A percentile compares a stretch with the other conserved stretches of the same genome.
These are phyloP conservation scores for Erythrocercus mccallii DNA, from an alignment of 2,113 vertebrate genomes.

Conservation along the genomic window DNA sequence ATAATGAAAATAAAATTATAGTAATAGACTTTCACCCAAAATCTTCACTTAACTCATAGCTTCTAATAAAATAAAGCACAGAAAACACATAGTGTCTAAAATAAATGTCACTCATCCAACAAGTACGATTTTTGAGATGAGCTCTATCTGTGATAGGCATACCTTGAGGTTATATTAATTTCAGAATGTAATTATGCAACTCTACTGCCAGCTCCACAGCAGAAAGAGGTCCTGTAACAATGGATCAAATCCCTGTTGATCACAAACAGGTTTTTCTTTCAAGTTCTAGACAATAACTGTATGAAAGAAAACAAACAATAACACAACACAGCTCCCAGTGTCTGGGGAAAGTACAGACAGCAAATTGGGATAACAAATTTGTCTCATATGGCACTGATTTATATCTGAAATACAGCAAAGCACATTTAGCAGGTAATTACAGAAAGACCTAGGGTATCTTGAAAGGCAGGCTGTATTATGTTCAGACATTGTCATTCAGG, in stretches of 20 bases:
- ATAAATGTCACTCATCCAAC: background rate
- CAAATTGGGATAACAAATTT: background rate
- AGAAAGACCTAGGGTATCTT: background rate
- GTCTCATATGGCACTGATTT: background rate
- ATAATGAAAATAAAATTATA: background rate
- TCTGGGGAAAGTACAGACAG: background rate
- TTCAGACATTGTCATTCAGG: background rate
- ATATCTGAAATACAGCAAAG: background rate
- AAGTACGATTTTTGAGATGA: fast-evolving
- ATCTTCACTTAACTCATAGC: background rate
- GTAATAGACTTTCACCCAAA: background rate
- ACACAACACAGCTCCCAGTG: background rate
- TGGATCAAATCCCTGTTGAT: background rate
- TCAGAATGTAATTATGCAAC: background rate
- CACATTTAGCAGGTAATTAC: background rate
- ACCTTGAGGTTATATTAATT: background rate
- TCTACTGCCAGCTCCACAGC: background rate
- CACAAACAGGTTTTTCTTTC: background rate
- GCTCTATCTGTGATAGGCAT: background rate
- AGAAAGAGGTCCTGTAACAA: background rate
- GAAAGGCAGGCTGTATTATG: background rate
- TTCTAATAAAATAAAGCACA: background rate
- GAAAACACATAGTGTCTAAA: background rate
- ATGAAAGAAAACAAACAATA: background rate
- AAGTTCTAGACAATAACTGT: background rate